These are phyloP conservation scores for Neomonachus schauinslandi DNA, from an alignment of 2,113 vertebrate species.

Conservation along the genomic window DNA sequence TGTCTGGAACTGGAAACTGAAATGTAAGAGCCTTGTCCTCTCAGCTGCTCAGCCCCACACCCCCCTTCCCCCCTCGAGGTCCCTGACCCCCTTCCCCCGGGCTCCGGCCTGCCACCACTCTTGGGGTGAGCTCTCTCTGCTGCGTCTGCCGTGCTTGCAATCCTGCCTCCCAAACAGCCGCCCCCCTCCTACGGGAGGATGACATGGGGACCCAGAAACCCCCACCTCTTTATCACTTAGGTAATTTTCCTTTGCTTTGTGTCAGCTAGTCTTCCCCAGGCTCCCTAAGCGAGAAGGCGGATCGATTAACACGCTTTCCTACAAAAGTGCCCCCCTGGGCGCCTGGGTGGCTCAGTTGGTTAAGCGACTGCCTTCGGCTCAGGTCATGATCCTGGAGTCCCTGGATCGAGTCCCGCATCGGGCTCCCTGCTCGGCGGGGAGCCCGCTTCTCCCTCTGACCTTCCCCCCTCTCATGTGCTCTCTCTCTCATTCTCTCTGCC, in stretches of 20 bases:
- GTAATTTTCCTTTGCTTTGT: not conserved
- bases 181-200: no score
- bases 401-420: no score
- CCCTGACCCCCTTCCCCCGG: not conserved
- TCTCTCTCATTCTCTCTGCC: no score
- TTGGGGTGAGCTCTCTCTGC: not conserved
- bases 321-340: no score
- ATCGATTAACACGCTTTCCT: not conserved
- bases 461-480: no score
- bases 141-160: not conserved
- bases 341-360: no score
- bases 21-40: not conserved
- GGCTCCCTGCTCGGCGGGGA: no score
- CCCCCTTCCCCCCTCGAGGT: fast-evolving
- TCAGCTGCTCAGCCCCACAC: not conserved
- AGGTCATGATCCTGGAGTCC: no score
- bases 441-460: no score
- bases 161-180: not conserved
- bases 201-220: not conserved
- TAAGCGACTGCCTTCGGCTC: no score
- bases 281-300: not conserved
- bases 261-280: not conserved
- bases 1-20: not conserved
- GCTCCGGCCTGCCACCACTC: not conserved
- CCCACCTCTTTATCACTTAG: not conserved